phyloP scores from a whole-genome alignment of 2,888 invertebrate genomes.

The Ypsolopha sequella region DNA sequence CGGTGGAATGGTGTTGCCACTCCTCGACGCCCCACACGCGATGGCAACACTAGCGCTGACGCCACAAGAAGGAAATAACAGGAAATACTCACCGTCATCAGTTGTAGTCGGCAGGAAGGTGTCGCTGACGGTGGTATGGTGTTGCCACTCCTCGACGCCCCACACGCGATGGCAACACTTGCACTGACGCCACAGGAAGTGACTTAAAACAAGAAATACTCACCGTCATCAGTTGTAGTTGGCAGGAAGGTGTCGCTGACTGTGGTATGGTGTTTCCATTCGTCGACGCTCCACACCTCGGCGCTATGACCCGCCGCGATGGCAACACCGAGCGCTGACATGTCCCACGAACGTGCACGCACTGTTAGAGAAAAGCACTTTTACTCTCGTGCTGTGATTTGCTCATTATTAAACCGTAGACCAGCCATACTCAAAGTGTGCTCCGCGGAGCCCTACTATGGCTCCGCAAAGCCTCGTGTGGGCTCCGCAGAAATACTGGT shows the following conservation, averaged over 20 bases:
- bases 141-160: background rate
- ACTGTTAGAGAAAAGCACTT: constrained; percentile 47
- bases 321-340: constrained; percentile 93
- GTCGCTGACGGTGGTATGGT: constrained; percentile 41
- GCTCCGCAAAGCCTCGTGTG: too few species aligned
- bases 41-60: constrained; percentile 95
- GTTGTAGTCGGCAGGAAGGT: constrained; percentile 87
- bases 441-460: too few species aligned
- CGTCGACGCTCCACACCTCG: constrained; percentile 59
- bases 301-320: constrained; percentile 90
- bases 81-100: constrained; percentile 79
- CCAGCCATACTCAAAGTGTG: too few species aligned
- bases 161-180: too few species aligned
- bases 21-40: constrained; percentile 63
- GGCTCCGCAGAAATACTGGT: too few species aligned
- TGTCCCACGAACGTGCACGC: constrained; percentile 87
- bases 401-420: too few species aligned
- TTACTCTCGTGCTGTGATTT: too few species aligned
- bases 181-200: background rate
- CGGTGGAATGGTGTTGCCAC: constrained; percentile 54
- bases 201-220: constrained; percentile 6
- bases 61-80: too few species aligned
- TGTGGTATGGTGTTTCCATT: constrained; percentile 49
- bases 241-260: constrained; percentile 85
- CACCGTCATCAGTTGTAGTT: constrained; percentile 82